A percentile compares a stretch with the other conserved stretches of the same genome.
These are phyloP conservation scores for Thysanoteuthis rhombus DNA, from an alignment of 2,888 invertebrate species.

Conservation along the genomic window DNA sequence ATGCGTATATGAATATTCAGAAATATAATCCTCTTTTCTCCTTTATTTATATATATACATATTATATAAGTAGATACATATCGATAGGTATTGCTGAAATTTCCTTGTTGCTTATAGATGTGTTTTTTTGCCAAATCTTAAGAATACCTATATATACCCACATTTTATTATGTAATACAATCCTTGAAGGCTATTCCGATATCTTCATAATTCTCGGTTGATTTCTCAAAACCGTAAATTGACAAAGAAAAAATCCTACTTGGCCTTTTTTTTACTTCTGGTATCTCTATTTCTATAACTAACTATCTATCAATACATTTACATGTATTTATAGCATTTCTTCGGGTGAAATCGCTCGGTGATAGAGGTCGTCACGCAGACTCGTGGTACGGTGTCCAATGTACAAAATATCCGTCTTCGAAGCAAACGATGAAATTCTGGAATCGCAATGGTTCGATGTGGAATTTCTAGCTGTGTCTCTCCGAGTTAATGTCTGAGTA, in stretches of 20 bases:
- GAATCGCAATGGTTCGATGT: neutral
- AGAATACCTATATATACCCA: too few relatives aligned
- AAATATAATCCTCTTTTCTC: too few relatives aligned
- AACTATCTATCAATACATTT: neutral
- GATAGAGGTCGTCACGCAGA: neutral
- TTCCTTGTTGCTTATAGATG: too few relatives aligned
- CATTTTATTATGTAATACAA: too few relatives aligned
- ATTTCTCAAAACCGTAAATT: too few relatives aligned
- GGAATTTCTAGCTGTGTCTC: neutral
- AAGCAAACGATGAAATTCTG: neutral
- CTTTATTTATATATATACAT: neutral
- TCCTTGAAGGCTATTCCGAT: too few relatives aligned
- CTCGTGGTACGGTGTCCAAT: neutral
- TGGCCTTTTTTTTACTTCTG: too few relatives aligned
- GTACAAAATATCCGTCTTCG: neutral
- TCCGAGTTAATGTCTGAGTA: neutral
- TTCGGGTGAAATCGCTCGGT: neutral
- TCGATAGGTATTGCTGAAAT: neutral
- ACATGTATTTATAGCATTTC: neutral
- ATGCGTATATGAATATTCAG: neutral
- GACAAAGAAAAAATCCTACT: too few relatives aligned
- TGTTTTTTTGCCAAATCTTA: too few relatives aligned
- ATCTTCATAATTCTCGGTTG: too few relatives aligned
- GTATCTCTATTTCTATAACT: too few relatives aligned
- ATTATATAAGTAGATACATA: neutral